Evolutionary conservation across 2,888 invertebrate species (phyloP), one percentile per base, ranked within the genome.

Genomic region (Brassicogethes aeneus): DNA sequence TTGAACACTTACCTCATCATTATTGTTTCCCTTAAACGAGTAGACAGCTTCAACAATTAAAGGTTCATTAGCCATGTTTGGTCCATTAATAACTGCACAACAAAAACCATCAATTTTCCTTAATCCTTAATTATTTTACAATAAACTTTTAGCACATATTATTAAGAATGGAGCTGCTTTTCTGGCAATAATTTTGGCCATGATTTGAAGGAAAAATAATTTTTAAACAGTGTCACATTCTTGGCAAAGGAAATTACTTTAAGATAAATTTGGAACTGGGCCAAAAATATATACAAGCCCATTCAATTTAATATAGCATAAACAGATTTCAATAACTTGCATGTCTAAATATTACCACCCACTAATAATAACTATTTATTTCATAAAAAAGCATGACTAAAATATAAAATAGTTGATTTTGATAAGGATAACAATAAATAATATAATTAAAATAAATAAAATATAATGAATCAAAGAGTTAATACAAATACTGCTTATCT

Each of bases 21-120:
- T 97, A 66, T 97, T 96, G 65, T 85, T 86, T 50, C 94, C 95
- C 71, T 88, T 90, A 69, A 95, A 97, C 44, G 88, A 83, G 71
- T 87, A 94, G 56, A 94, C 77, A 45, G 95, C 94, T 69, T 89
- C 86, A 40, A 95, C 95, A 60, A 87, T 74, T 59, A 76, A 69
- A 53, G 75, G 76, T 65, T 79, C 77, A 50, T 69, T 62, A 48
- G 76, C 68, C 79, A 79, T 79, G 45, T 47, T 59, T 30, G 36
- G 47, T 42, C 39, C 34, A 15, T 39, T 36, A 15, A 42, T 34
- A 35, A 10, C 14, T 30, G 8, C 17, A 31, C 31, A 13, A 37
- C 3, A 5, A 32, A 12, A 23, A 23, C 23, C 5, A 23, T 7
- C 23, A 23, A 23, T 23, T 23, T 23, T 23, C 5, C 10, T 7